Conservation (phyloP, 2,888 invertebrate genomes). For the Hirtodrosophila duncani region DNA sequence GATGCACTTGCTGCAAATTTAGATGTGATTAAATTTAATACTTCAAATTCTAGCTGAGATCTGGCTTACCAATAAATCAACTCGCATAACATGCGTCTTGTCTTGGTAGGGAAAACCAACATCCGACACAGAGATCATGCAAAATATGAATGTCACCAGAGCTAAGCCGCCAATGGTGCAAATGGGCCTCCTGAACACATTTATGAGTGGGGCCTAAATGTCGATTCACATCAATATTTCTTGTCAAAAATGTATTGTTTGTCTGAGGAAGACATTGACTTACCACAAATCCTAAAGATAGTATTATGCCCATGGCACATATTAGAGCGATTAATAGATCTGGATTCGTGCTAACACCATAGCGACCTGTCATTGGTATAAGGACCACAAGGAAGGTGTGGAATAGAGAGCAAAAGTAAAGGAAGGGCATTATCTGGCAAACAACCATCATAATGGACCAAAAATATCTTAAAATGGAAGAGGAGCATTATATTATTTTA, state of each 20-base stretch:
- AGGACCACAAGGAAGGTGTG: slow-evolving; percentile 79
- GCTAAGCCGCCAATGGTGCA: slow-evolving; percentile 55
- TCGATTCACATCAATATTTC: not conserved
- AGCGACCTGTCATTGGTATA: slow-evolving; percentile 81
- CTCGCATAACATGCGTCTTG: slow-evolving; percentile 78
- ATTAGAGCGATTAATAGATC: slow-evolving; percentile 80
- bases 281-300: slow-evolving; percentile 75
- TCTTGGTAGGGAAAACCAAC: slow-evolving; percentile 81
- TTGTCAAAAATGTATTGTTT: not conserved
- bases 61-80: slow-evolving; percentile 78
- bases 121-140: slow-evolving; percentile 77
- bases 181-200: slow-evolving; percentile 73
- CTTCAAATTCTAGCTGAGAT: not conserved
- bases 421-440: slow-evolving; percentile 77
- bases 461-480: slow-evolving; percentile 32
- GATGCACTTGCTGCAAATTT: slow-evolving; percentile 78
- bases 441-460: slow-evolving; percentile 68
- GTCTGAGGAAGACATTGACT: not conserved
- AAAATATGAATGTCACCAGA: slow-evolving; percentile 57
- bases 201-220: slow-evolving; percentile 51
- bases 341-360: slow-evolving; percentile 79
- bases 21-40: accelerated
- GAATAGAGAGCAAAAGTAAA: slow-evolving; percentile 79
- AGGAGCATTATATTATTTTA: not conserved
- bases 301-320: slow-evolving; percentile 61